Percentiles rank a stretch among this genome's conserved stretches.
Conservation (phyloP, 92 coral and sea anemone genomes). For the Zoanthus sansibaricus region DNA sequence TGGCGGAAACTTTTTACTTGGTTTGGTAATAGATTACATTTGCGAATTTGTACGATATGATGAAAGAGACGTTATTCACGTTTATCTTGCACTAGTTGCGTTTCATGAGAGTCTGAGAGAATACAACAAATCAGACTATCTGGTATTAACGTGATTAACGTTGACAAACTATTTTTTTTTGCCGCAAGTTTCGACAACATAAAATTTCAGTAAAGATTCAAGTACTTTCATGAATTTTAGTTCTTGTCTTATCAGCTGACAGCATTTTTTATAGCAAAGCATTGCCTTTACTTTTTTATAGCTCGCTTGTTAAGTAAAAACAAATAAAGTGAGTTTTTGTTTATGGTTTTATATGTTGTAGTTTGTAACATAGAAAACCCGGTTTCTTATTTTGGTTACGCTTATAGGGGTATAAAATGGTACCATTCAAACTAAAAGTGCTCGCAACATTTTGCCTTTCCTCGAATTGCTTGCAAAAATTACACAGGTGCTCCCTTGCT, state of each 20-base stretch:
- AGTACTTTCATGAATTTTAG: not conserved
- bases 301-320: not conserved
- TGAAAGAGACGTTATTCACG: constrained; percentile 12
- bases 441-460: too few relatives aligned
- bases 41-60: not conserved
- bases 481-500: too few relatives aligned
- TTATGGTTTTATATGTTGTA: not conserved
- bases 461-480: too few relatives aligned
- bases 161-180: not conserved
- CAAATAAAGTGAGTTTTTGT: not conserved
- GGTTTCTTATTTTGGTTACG: too few relatives aligned
- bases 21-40: not conserved
- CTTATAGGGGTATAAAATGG: too few relatives aligned
- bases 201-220: not conserved
- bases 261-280: not conserved
- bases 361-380: not conserved
- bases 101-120: not conserved
- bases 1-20: not conserved
- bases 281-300: too few relatives aligned
- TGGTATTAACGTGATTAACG: not conserved
- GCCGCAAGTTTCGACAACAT: not conserved
- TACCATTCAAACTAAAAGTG: too few relatives aligned
- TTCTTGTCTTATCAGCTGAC: not conserved
- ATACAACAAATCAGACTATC: not conserved
- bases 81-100: not conserved